Base-by-base conservation (phyloP, 2,888 invertebrate species). In the Timema podura region DNA sequence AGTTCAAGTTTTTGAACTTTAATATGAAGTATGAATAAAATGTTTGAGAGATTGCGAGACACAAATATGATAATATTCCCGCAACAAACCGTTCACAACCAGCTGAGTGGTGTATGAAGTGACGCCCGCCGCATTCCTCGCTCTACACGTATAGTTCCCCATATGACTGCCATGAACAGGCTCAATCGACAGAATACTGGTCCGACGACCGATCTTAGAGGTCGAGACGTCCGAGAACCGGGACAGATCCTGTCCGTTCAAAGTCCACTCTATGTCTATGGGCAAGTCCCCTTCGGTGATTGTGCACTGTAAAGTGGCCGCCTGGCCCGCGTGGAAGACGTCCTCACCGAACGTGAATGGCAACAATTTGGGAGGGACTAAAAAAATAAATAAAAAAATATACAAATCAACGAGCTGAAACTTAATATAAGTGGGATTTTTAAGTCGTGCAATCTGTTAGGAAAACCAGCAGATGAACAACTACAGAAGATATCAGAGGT, bases 271-370 rank as follows among this genome's bases (percentile, higher is more conserved):
- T 74, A 92, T 88, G 75, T 87, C 87, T 77, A 92, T 83, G 67
- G 92, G 92, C 74, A 88, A 82, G 81, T 92, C 92, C 73, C 91
- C 90, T 77, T 88, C 87, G 51, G 85, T 84, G 49, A 86, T 82
- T 54, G 83, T 83, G 77, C 88, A 88, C 59, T 83, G 82, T 6
- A 85, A 82, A 51, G 85, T 83, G 64, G 84, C 83, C 59, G 83
- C 83, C 76, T 91, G 90, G 71, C 90, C 91, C 71, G 89, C 88
- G 77, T 88, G 86, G 72, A 85, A 83, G 70, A 88, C 86, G 76
- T 85, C 84, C 74, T 88, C 86, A 76, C 87, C 88, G 77, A 89
- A 89, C 69, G 84, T 81, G 78, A 89, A 90, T 75, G 89, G 87
- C 76, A 86, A 80, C 78, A 89, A 86, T 80, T 87, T 86, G 74